Conservation (phyloP, 2,888 invertebrate genomes). For the Erebia ligea region DNA sequence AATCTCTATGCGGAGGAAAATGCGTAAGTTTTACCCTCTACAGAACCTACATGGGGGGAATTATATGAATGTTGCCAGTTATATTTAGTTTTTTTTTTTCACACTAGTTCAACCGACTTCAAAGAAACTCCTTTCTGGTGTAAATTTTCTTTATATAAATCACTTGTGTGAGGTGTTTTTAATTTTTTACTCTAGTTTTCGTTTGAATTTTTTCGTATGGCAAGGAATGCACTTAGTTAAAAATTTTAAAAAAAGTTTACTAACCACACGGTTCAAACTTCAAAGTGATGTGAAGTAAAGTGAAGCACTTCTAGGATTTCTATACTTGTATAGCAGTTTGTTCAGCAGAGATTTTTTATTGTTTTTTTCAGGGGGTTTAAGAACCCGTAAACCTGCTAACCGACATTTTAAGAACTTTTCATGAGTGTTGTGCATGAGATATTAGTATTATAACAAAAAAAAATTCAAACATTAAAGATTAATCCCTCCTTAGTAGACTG, state of each 20-base stretch:
- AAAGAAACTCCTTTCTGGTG: conserved; percentile 9
- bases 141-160: neutral
- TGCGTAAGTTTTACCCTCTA: conserved; percentile 42
- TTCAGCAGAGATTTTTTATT: neutral
- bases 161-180: conserved; percentile 1
- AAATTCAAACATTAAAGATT: no score
- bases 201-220: conserved; percentile 5
- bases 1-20: conserved; percentile 41
- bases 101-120: conserved; percentile 16
- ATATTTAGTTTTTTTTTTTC: conserved; percentile 20
- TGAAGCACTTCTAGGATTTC: neutral
- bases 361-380: conserved; percentile 1
- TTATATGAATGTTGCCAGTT: conserved; percentile 38
- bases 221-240: neutral
- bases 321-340: neutral
- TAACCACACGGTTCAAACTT: neutral
- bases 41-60: conserved; percentile 29
- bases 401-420: no score
- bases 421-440: no score
- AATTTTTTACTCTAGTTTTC: conserved; percentile 7
- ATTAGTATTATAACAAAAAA: no score
- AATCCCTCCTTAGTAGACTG: no score
- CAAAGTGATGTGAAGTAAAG: neutral
- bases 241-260: neutral
- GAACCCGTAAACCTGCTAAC: no score